phyloP scores from a whole-genome alignment of 2,888 invertebrate genomes.

The Noctua pronuba region DNA sequence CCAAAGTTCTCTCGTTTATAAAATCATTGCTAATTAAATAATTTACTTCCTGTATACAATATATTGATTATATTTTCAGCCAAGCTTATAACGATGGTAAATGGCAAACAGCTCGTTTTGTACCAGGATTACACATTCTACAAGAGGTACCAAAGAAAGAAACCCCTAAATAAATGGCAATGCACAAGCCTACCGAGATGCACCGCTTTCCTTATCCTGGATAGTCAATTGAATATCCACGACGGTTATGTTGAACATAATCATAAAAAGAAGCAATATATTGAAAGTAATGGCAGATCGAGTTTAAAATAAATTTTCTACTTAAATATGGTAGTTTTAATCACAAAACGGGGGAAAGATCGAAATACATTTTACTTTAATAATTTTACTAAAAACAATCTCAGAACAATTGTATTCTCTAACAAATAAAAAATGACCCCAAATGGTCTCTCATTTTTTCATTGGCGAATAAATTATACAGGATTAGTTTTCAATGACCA shows the following conservation, averaged over 20 bases:
- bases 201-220: constrained; percentile 44
- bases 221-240: constrained; percentile 26
- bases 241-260: constrained; percentile 37
- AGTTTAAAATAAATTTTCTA: constrained; percentile 33
- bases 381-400: too few relatives aligned
- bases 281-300: constrained; percentile 32
- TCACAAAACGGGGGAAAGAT: background rate
- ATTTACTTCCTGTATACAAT: background rate
- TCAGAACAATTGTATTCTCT: too few relatives aligned
- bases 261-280: constrained; percentile 39
- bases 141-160: constrained; percentile 42
- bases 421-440: too few relatives aligned
- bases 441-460: too few relatives aligned
- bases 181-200: constrained; percentile 61
- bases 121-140: constrained; percentile 62
- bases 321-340: constrained; percentile 7
- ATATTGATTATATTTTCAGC: constrained; percentile 43
- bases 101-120: constrained; percentile 29
- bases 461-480: background rate
- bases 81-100: constrained; percentile 48
- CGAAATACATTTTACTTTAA: background rate
- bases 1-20: background rate
- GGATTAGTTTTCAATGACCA: background rate
- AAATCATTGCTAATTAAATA: background rate
- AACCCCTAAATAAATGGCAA: constrained; percentile 48